Percentiles rank a stretch among this genome's conserved stretches.
Conservation (phyloP, 2,113 vertebrate genomes). For the Esox niger region DNA sequence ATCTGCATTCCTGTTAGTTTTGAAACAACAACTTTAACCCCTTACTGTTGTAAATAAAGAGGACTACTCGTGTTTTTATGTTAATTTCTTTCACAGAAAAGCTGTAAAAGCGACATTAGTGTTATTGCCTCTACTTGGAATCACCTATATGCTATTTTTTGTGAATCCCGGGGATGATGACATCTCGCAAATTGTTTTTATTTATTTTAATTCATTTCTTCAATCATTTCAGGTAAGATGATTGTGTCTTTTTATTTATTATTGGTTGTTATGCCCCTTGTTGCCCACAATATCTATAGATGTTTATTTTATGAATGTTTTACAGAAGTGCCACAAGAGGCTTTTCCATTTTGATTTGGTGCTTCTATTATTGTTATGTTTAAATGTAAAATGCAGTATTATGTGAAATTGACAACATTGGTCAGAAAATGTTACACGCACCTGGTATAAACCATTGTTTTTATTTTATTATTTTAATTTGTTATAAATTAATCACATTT, state of each 20-base stretch:
- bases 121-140: conserved; percentile 90
- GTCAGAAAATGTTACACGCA: too few relatives aligned
- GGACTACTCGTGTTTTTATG: background rate
- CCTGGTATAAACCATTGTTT: too few relatives aligned
- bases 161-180: conserved; percentile 95
- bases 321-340: background rate
- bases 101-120: conserved; percentile 95
- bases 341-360: background rate
- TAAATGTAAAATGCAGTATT: too few relatives aligned
- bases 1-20: too few relatives aligned
- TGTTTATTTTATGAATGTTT: too few relatives aligned
- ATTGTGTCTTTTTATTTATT: background rate
- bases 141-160: conserved; percentile 98
- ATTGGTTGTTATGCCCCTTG: conserved; percentile 11
- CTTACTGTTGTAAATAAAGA: too few relatives aligned
- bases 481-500: too few relatives aligned
- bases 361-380: background rate
- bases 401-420: too few relatives aligned
- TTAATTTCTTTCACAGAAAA: conserved; percentile 77
- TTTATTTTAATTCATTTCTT: conserved; percentile 98
- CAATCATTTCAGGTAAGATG: conserved; percentile 95
- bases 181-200: conserved; percentile 95
- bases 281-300: too few relatives aligned
- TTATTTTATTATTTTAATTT: too few relatives aligned
- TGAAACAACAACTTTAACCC: too few relatives aligned